Percentiles rank a stretch among this genome's conserved stretches.
Conservation (phyloP, 1,140 invertebrate species). For the Pinna nobilis region DNA sequence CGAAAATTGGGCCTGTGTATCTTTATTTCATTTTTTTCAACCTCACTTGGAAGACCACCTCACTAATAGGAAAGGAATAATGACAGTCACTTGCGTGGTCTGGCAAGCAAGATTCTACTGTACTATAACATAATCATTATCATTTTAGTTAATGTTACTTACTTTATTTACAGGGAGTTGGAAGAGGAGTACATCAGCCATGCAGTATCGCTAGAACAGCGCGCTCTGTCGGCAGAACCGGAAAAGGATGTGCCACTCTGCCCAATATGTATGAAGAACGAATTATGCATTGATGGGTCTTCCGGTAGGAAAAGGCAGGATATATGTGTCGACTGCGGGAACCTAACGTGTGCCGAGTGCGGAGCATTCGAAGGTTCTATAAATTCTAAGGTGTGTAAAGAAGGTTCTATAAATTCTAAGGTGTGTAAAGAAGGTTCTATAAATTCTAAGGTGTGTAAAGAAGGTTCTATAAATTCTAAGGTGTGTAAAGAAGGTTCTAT, state of each 20-base stretch:
- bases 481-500: slow-evolving; percentile 45
- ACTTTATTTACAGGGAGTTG: slow-evolving; percentile 60
- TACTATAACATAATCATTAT: too few species aligned
- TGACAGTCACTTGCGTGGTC: too few species aligned
- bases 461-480: slow-evolving; percentile 61
- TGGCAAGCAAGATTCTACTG: too few species aligned
- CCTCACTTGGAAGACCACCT: too few species aligned
- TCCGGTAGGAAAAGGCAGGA: slow-evolving; percentile 52
- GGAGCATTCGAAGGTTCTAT: slow-evolving; percentile 58
- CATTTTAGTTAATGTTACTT: too few species aligned
- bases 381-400: slow-evolving; percentile 60
- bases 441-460: slow-evolving; percentile 60
- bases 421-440: slow-evolving; percentile 58
- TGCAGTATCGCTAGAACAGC: slow-evolving; percentile 58
- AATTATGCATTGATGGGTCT: slow-evolving; percentile 50
- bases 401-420: slow-evolving; percentile 61
- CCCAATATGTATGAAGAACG: slow-evolving; percentile 63
- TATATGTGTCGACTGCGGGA: slow-evolving; percentile 68
- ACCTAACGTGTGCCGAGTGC: slow-evolving; percentile 64
- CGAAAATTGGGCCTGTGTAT: too few species aligned
- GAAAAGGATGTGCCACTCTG: slow-evolving; percentile 55
- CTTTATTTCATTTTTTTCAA: too few species aligned
- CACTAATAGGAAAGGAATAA: too few species aligned
- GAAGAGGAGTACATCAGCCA: slow-evolving; percentile 68
- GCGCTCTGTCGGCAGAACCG: slow-evolving; percentile 49